Conservation (phyloP, 2,113 vertebrate genomes). For the Zapornia atra region DNA sequence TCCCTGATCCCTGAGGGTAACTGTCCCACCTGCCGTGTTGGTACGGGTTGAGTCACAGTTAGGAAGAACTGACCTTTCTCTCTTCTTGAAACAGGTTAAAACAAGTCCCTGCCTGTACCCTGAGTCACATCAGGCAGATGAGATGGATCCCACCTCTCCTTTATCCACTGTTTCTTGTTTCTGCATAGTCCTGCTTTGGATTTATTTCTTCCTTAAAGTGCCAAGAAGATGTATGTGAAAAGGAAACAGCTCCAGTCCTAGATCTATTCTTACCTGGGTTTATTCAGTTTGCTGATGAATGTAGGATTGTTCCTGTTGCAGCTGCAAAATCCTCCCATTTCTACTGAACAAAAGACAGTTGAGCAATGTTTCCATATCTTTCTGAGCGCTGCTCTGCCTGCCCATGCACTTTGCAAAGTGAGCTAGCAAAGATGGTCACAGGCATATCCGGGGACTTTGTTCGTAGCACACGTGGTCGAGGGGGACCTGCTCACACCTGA, state of each 20-base stretch:
- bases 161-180: background rate
- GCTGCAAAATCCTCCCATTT: background rate
- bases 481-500: background rate
- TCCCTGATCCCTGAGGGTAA: rapidly evolving
- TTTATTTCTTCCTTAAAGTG: background rate
- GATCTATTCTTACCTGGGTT: background rate
- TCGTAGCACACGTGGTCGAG: background rate
- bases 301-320: background rate
- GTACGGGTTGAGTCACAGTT: background rate
- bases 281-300: background rate
- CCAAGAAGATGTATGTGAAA: background rate
- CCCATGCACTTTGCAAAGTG: background rate
- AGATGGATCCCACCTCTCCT: background rate
- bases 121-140: background rate
- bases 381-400: background rate
- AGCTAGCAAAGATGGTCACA: background rate
- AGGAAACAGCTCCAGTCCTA: background rate
- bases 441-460: background rate
- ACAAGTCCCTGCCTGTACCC: background rate
- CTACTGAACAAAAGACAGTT: no score
- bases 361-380: background rate
- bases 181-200: background rate
- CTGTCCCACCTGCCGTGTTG: background rate
- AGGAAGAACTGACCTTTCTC: background rate
- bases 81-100: background rate